Percentiles rank a stretch among this genome's conserved stretches.
Evolutionary conservation across 2,113 vertebrate species (phyloP).

Genomic region (Corythornis vintsioides): DNA sequence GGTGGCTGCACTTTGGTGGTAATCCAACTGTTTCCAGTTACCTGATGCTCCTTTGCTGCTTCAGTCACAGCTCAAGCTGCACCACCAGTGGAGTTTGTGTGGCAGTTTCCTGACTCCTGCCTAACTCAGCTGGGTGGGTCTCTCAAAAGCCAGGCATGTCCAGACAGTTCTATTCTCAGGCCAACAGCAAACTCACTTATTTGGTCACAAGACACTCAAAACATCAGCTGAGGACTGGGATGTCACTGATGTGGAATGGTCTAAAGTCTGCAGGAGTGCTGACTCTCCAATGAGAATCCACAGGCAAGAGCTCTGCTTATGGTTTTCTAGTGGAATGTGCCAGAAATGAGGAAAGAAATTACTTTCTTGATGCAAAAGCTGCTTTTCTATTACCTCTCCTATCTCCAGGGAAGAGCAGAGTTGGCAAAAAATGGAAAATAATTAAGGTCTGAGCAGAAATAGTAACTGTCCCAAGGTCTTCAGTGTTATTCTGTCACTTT

Average conservation of each 20-base stretch:
- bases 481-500: background rate
- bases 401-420: background rate
- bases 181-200: background rate
- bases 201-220: background rate
- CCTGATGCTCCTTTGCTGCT: background rate
- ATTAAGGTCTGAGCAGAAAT: slow-evolving; percentile 1
- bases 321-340: background rate
- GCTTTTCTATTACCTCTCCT: background rate
- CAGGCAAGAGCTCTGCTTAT: background rate
- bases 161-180: background rate
- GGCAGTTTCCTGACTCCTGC: background rate
- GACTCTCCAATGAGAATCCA: background rate
- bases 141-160: background rate
- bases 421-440: background rate
- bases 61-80: background rate
- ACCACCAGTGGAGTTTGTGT: background rate
- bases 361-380: background rate
- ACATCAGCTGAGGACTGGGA: background rate
- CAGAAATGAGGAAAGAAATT: background rate
- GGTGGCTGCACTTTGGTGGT: background rate
- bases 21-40: background rate
- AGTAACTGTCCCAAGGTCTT: background rate
- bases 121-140: background rate
- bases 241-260: background rate
- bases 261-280: background rate